Percentiles rank a stretch among this genome's conserved stretches.
phyloP scores from a whole-genome alignment of 2,113 vertebrate genomes.

The Odontesthes bonariensis region DNA sequence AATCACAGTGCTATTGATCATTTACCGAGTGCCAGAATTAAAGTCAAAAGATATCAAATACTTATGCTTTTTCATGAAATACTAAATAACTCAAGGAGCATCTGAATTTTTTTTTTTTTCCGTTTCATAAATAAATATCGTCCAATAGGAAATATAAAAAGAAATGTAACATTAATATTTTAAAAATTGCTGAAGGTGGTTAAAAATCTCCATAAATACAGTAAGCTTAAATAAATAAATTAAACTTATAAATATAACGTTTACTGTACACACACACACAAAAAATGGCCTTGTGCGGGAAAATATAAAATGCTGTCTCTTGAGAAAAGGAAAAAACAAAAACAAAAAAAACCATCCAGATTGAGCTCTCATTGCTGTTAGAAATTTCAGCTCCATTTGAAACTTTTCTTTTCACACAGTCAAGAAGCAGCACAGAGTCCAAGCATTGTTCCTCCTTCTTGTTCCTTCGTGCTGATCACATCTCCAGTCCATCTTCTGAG shows the following conservation, averaged over 20 bases:
- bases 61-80: constrained; percentile 35
- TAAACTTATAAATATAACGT: constrained; percentile 82
- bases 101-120: constrained; percentile 33
- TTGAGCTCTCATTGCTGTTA: constrained; percentile 54
- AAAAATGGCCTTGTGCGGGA: constrained; percentile 66
- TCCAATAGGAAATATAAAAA: constrained; percentile 78
- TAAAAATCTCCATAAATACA: constrained; percentile 85
- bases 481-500: constrained; percentile 56
- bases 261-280: constrained; percentile 77
- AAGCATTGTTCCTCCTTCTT: constrained; percentile 44
- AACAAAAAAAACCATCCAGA: constrained; percentile 57
- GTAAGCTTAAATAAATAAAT: constrained; percentile 87
- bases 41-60: constrained; percentile 27
- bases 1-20: constrained; percentile 69
- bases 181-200: constrained; percentile 69
- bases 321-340: constrained; percentile 45
- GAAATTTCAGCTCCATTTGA: constrained; percentile 58
- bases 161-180: constrained; percentile 75
- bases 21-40: constrained; percentile 45
- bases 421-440: constrained; percentile 73
- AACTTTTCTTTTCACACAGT: constrained; percentile 58
- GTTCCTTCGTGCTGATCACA: constrained; percentile 25
- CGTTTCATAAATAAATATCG: constrained; percentile 80
- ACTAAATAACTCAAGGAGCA: constrained; percentile 36
- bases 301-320: constrained; percentile 75